Percentiles rank a stretch among this genome's conserved stretches.
These are phyloP conservation scores for Coelopa pilipes DNA, from an alignment of 2,888 invertebrate genomes.

Conservation along the genomic window DNA sequence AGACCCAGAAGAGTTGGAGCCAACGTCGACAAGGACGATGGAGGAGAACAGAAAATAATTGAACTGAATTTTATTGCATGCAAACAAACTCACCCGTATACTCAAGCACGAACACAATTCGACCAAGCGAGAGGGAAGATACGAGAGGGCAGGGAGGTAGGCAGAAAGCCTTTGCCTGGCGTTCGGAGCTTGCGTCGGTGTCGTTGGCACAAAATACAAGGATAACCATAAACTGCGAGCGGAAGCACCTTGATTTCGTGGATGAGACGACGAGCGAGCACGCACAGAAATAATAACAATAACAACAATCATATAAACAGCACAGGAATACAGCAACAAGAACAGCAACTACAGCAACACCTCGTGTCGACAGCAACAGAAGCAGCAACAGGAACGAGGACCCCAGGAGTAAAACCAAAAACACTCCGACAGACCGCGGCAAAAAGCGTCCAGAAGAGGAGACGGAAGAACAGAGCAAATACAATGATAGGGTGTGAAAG, in stretches of 20 bases:
- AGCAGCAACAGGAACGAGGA: no score
- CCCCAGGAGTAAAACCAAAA: no score
- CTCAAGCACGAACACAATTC: no score
- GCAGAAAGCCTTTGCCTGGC: no score
- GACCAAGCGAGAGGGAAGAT: no score
- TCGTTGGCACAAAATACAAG: constrained; percentile 25
- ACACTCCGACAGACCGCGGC: no score
- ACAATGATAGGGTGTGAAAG: no score
- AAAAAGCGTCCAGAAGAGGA: no score
- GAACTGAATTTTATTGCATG: constrained; percentile 28
- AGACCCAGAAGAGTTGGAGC: constrained; percentile 18
- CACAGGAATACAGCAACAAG: neutral
- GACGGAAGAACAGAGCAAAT: no score
- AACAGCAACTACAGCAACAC: no score
- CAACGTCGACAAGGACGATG: neutral
- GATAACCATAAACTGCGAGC: constrained; percentile 23
- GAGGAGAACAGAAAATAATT: constrained; percentile 16
- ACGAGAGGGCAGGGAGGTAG: neutral
- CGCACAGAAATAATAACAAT: neutral
- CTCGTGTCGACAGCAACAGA: no score
- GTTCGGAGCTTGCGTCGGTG: neutral
- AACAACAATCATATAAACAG: no score
- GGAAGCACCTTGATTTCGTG: constrained; percentile 4
- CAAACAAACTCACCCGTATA: neutral
- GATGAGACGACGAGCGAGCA: neutral